Evolutionary conservation across 2,888 invertebrate species (phyloP).

Genomic region (Hetaerina titia): DNA sequence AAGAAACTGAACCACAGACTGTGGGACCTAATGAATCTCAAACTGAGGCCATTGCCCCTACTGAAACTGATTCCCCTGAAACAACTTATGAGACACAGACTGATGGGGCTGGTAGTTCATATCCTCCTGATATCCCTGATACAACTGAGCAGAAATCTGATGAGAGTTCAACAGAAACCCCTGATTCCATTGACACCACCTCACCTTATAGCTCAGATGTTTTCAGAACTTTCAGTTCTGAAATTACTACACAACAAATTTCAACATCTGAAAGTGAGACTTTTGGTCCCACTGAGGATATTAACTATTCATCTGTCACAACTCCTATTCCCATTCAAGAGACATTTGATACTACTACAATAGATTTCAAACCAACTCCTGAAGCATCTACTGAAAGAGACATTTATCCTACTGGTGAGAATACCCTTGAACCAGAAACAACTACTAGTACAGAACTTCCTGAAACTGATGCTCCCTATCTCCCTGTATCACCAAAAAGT

Average conservation of each 20-base stretch:
- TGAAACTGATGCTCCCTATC: constrained; percentile 15
- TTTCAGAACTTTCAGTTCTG: neutral
- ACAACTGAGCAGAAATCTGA: neutral
- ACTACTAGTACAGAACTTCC: constrained; percentile 69
- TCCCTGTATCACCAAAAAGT: constrained; percentile 28
- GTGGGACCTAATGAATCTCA: constrained; percentile 68
- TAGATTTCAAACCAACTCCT: neutral
- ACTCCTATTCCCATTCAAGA: neutral
- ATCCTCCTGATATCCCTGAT: neutral
- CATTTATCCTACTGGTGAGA: neutral
- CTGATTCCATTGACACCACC: neutral
- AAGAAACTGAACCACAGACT: constrained; percentile 65
- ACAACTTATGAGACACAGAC: constrained; percentile 43
- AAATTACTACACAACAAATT: neutral
- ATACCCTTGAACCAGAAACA: constrained; percentile 45
- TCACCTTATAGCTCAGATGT: neutral
- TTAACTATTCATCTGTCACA: neutral
- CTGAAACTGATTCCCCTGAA: constrained; percentile 31
- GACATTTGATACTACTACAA: neutral
- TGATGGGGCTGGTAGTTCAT: neutral
- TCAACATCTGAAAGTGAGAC: neutral
- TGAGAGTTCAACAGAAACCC: constrained; percentile 9
- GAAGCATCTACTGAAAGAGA: neutral
- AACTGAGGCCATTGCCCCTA: constrained; percentile 62
- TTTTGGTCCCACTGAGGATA: neutral